Conservation (phyloP, 2,888 invertebrate genomes). For the Philonicus albiceps region DNA sequence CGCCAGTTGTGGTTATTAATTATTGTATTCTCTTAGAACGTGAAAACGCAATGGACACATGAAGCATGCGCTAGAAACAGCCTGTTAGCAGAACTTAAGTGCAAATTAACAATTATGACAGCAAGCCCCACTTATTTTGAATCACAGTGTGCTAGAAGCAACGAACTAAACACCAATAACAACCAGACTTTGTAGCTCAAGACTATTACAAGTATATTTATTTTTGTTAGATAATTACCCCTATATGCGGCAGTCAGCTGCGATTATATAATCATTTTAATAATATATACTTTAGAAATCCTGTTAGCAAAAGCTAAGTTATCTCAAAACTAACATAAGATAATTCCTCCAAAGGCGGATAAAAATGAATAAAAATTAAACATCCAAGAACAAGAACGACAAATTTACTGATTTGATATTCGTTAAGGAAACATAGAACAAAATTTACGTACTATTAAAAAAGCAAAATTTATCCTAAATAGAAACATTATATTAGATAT, state of each 20-base stretch:
- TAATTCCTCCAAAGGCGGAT: no score
- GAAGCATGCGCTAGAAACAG: background rate
- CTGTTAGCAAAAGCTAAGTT: no score
- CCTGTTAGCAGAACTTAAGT: background rate
- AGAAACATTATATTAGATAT: no score
- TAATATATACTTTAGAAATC: no score
- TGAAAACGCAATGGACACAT: background rate
- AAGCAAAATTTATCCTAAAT: no score
- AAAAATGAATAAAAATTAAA: no score
- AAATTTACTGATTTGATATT: no score
- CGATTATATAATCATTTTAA: background rate
- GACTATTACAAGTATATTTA: background rate
- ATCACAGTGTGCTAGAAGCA: background rate
- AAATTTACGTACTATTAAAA: no score
- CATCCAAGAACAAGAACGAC: no score
- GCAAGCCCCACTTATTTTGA: background rate
- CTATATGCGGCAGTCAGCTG: background rate
- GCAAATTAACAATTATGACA: background rate
- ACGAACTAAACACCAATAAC: background rate
- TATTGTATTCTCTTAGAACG: background rate
- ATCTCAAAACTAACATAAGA: no score
- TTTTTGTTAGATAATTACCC: background rate
- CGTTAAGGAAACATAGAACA: no score
- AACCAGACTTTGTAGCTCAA: background rate
- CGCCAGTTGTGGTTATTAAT: constrained; percentile 22